Evolutionary conservation across 2,113 vertebrate species (phyloP), one percentile per base, ranked within the genome.

Genomic region (Martes martes): DNA sequence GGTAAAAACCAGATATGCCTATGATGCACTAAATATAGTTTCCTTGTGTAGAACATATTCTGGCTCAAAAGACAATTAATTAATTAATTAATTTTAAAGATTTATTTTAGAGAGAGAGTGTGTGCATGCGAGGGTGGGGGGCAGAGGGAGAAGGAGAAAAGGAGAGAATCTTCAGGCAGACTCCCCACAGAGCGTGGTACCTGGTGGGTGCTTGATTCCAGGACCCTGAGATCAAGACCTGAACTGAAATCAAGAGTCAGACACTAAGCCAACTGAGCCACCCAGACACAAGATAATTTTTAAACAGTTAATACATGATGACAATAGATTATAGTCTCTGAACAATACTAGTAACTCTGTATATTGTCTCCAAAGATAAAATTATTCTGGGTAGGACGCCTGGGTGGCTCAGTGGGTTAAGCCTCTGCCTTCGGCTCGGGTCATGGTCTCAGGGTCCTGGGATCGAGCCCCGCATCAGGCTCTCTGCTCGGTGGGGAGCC

Each of bases 51-150:
- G 52, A 14, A 65, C 23, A 79, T 16, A 7, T 45, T 39, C 45
- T 89, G 19, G 23, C n/a, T 97, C 36, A 78, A 91, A 94, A 39
- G 19, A 39, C 6, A 79, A 83, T 80, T 73, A n/a, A n/a, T 67
- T 67, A n/a, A n/a, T 67, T 67, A 3, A 18, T n/a, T 69, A 14
- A 65, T 67, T 69, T 69, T 69, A 69, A 69, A n/a, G 31, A 69
- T 69, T 69, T n/a, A n/a, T 10, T 69, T 69, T 19, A n/a, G 33
- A 69, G 33, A 69, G 15, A 52, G 31, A 33, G 59, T 1, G 59
- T 11, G 24, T 26, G 24, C 4, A 0, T 26, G 59, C 24, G 4
- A 24, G 59, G 31, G 14, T 1, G 3, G 1, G 16, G 33, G 18
- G n/a, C 18, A 69, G 67, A 69, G 18, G 7, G 18, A 36, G 67